Evolutionary conservation across 37 sponge, comb jelly and placozoan genomes (phyloP), one percentile per base, ranked within the genome.

Genomic region (Ephydatia muelleri): DNA sequence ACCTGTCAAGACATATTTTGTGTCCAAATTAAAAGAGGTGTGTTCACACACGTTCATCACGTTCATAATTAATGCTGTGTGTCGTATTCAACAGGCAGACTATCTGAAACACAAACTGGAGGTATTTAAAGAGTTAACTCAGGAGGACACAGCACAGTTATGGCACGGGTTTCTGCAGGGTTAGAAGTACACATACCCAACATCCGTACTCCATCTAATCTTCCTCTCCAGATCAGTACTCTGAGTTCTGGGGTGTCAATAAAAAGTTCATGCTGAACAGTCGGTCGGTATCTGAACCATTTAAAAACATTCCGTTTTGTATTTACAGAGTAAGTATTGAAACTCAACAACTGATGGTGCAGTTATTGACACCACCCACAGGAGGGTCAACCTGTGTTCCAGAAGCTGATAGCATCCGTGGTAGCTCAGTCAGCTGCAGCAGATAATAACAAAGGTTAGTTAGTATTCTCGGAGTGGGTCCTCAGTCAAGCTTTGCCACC

Each of bases 11-110:
- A 69, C 92, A 22, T 82, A 92, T 78, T 93, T 93, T 73, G 73
- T 67, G 84, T 91, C 96, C 36, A 91, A 82, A 70, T 33, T 96
- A n/a, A 96, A 96, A 67, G 96, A 96, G 95, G 96, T 96, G 34
- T 36, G 88, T 33, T 33, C 3, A 12, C 28, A 32, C 26, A 65
- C 11, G 13, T 8, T 19, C 57, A 49, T 47, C 5, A 35, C 36
- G 38, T 40, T 12, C n/a, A n/a, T n/a, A n/a, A 11, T 57, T n/a
- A 22, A 79, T 14, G 14, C 6, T 9, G 4, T 5, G 57, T 84
- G 14, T 65, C 29, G 8, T 73, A 11, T 25, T 75, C 39, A 64
- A n/a, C 37, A 96, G 96, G 96, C 96, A 68, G 96, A 96, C 85
- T 94, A 37, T 31, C 65, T 94, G 36, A 93, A 93, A 74, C 96